Evolutionary conservation across 2,797 vertebrate genomes (phyloP).

Genomic region (Todus mexicanus): DNA sequence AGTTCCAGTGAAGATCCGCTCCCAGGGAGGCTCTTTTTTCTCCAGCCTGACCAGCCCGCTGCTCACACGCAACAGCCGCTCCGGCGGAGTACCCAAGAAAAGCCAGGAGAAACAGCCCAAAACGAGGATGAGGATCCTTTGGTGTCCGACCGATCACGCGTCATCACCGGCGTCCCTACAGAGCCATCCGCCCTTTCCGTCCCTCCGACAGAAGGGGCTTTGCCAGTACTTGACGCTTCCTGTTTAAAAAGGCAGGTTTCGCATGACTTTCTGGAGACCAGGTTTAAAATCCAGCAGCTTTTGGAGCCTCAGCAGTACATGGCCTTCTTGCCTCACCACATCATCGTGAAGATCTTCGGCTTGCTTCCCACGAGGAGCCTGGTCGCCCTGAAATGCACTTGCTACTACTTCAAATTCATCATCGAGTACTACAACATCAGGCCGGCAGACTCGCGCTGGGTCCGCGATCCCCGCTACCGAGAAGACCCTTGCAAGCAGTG

Average conservation of each 20-base stretch:
- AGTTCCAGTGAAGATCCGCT: conserved; percentile 72
- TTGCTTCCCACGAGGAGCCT: conserved; percentile 89
- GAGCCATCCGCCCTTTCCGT: neutral
- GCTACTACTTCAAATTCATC: conserved; percentile 89
- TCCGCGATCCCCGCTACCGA: conserved; percentile 90
- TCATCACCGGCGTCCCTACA: neutral
- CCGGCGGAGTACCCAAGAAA: neutral
- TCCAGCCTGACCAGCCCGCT: conserved; percentile 42
- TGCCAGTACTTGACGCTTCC: conserved; percentile 59
- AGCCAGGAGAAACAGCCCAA: neutral
- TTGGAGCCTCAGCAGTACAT: conserved; percentile 91
- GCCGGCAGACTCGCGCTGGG: conserved; percentile 93
- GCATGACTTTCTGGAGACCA: conserved; percentile 86
- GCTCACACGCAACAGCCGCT: neutral
- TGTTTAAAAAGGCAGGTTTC: conserved; percentile 79
- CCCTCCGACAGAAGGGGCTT: neutral
- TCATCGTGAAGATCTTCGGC: conserved; percentile 87
- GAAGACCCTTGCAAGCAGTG: conserved; percentile 98
- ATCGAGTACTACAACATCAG: conserved; percentile 90
- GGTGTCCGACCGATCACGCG: neutral
- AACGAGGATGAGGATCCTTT: neutral
- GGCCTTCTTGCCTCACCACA: conserved; percentile 88
- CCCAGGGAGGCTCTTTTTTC: conserved; percentile 89
- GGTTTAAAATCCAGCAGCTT: conserved; percentile 91
- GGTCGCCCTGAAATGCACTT: conserved; percentile 92